These are phyloP conservation scores for Mantis religiosa DNA, from an alignment of 2,888 invertebrate genomes.

Conservation along the genomic window DNA sequence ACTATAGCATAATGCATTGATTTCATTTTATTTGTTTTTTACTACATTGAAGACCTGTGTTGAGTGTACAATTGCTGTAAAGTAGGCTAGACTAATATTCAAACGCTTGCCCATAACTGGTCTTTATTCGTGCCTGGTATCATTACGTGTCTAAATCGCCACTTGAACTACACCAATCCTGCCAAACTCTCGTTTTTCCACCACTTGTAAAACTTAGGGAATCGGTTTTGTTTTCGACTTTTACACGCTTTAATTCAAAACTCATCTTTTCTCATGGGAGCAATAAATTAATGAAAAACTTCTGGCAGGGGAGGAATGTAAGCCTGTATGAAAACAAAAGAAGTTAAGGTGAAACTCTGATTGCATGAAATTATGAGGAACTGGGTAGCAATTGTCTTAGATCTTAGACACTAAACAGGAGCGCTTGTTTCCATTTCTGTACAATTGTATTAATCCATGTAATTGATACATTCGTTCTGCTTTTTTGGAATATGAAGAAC, in stretches of 20 bases:
- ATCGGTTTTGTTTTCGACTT: background rate
- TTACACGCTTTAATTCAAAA: background rate
- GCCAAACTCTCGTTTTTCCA: background rate
- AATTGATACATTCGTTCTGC: too few species aligned
- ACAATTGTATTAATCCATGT: too few species aligned
- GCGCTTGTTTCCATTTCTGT: too few species aligned
- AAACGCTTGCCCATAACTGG: background rate
- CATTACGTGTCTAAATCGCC: background rate
- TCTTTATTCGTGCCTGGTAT: background rate
- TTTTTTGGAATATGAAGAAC: too few species aligned
- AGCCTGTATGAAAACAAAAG: background rate
- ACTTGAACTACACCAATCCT: background rate
- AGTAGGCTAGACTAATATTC: background rate
- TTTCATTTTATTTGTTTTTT: too few species aligned
- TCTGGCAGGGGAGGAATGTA: background rate
- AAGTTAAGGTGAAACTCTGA: background rate
- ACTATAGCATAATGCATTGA: too few species aligned
- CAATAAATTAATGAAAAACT: background rate
- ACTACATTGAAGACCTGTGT: too few species aligned
- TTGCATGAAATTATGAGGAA: background rate
- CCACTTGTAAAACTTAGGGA: background rate
- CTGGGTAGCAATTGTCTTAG: too few species aligned
- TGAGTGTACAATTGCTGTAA: background rate
- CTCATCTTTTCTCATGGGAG: background rate
- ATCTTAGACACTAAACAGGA: too few species aligned